A percentile compares a stretch with the other conserved stretches of the same genome.
phyloP scores from a whole-genome alignment of 2,113 vertebrate genomes.

The Shinisaurus crocodilurus region DNA sequence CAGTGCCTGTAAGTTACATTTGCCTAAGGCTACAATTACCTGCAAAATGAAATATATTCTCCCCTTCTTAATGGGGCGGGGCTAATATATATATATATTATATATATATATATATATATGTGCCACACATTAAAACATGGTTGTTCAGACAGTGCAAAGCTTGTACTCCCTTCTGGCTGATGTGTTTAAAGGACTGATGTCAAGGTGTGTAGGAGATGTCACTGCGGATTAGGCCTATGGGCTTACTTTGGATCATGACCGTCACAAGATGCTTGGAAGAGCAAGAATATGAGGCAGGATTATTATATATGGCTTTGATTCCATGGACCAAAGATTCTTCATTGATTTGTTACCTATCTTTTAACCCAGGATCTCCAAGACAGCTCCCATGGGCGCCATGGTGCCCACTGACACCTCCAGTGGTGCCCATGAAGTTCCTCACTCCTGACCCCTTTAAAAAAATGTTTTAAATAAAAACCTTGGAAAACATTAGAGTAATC shows the following conservation, averaged over 20 bases:
- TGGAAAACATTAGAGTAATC: too few species aligned
- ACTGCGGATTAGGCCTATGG: accelerated
- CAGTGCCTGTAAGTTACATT: constrained; percentile 53
- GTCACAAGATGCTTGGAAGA: not conserved
- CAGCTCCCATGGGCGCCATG: too few species aligned
- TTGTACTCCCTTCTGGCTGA: not conserved
- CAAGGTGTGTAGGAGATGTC: constrained; percentile 2
- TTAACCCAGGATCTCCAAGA: too few species aligned
- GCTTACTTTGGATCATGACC: not conserved
- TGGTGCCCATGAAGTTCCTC: too few species aligned
- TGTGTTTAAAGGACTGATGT: constrained; percentile 2
- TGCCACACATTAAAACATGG: not conserved
- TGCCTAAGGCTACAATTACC: constrained; percentile 71
- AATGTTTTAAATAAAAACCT: too few species aligned
- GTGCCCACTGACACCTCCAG: too few species aligned
- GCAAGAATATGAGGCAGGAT: too few species aligned
- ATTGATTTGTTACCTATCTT: too few species aligned
- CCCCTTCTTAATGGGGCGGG: not conserved
- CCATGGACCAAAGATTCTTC: too few species aligned
- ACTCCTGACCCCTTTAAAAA: too few species aligned
- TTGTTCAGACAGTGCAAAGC: not conserved
- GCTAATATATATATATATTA: not conserved
- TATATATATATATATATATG: not conserved
- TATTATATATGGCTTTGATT: not conserved
- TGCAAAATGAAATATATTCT: constrained; percentile 55